A percentile compares a stretch with the other conserved stretches of the same genome.
These are phyloP conservation scores for Apomyelois bistriatella DNA, from an alignment of 2,888 invertebrate species.

Conservation along the genomic window DNA sequence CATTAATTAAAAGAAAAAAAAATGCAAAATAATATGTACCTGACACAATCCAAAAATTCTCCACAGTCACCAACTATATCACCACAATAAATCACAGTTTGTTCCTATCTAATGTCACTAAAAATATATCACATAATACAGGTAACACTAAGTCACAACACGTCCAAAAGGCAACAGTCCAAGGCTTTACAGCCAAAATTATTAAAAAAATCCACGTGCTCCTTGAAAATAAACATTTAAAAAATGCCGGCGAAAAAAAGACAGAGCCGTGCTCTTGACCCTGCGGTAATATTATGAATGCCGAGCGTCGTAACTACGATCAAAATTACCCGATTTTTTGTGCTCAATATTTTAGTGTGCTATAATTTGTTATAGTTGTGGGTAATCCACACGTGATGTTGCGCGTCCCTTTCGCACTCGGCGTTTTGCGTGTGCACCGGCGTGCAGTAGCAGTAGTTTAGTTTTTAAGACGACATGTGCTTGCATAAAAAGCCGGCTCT, in stretches of 20 bases:
- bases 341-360: conserved; percentile 75
- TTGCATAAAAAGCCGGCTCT: conserved; percentile 61
- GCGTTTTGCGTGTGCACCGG: conserved; percentile 65
- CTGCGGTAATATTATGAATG: conserved; percentile 77
- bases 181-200: conserved; percentile 66
- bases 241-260: conserved; percentile 60
- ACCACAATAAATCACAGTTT: conserved; percentile 77
- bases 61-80: conserved; percentile 70
- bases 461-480: conserved; percentile 62
- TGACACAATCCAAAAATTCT: conserved; percentile 64
- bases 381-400: conserved; percentile 69
- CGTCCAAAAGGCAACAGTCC: conserved; percentile 76
- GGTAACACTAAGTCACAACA: conserved; percentile 79
- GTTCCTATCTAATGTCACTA: conserved; percentile 75
- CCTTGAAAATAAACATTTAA: conserved; percentile 72
- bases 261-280: conserved; percentile 72
- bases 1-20: conserved; percentile 42
- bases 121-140: conserved; percentile 74
- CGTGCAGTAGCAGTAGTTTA: conserved; percentile 47
- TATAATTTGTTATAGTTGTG: conserved; percentile 62
- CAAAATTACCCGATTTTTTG: conserved; percentile 76
- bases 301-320: conserved; percentile 75
- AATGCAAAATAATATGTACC: conserved; percentile 49
- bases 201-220: conserved; percentile 71
- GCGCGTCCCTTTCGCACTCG: conserved; percentile 61